Evolutionary conservation across 2,888 invertebrate genomes (phyloP).

Genomic region (Apantesis nais): DNA sequence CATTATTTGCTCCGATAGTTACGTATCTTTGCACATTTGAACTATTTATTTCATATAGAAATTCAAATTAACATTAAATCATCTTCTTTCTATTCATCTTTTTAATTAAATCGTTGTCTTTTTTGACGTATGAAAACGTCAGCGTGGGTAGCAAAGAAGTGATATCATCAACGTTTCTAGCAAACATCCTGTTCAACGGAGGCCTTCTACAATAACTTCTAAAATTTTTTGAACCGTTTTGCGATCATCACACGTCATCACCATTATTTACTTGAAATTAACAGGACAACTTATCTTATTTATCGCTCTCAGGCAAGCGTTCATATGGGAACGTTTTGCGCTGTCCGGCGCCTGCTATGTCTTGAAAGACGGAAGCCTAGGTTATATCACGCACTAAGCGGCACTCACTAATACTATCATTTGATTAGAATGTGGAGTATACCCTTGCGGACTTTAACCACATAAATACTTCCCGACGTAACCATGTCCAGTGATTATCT

Average conservation of each 20-base stretch:
- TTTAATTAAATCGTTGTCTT: background rate
- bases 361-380: background rate
- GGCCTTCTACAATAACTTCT: background rate
- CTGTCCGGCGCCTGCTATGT: background rate
- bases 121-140: background rate
- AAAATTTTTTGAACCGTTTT: too few relatives aligned
- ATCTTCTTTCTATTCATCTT: background rate
- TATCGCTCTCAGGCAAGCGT: background rate
- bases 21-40: background rate
- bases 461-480: background rate
- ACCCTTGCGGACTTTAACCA: background rate
- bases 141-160: background rate
- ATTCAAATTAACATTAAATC: background rate
- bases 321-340: background rate
- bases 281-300: background rate
- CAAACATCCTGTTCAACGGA: too few relatives aligned
- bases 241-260: too few relatives aligned
- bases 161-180: background rate
- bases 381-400: background rate
- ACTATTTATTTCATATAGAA: background rate
- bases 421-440: background rate
- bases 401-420: background rate
- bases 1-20: slow-evolving; percentile 29
- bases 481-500: background rate
- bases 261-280: too few relatives aligned